Base-by-base conservation (phyloP, 2,888 invertebrate genomes). In the Chirona hameri region DNA sequence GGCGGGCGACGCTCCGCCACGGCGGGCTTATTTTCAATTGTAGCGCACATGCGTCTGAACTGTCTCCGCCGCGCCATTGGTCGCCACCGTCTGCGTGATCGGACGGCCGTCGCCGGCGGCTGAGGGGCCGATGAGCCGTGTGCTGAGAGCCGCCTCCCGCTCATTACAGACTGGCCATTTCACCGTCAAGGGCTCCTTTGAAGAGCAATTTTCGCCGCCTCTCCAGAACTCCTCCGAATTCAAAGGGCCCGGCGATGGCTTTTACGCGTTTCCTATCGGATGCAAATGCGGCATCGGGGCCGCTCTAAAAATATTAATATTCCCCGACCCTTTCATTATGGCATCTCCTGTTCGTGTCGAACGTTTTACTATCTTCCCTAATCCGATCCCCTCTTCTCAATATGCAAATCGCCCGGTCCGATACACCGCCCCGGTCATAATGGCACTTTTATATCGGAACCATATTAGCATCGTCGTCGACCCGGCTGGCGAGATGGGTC, bases 191-290 rank as follows among this genome's bases (percentile, higher is more conserved):
- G 76, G 76, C 76, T 24, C 39, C 46, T 24, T 46, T 76, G 39
- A 76, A 76, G 76, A 76, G 76, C 76, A 76, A 76, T 76, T 76
- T 46, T 46, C 76, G 24, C 5, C 76, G 76, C 76, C 76, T 76
- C 76, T 76, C 46, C 76, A 76, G 76, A 76, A 76, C 76, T 76
- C 76, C 27, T 76, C 46, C 76, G 76, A 76, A 76, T 76, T 76
- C 76, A 46, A 46, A 76, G 76, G 39, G 46, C 24, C 76, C 39
- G 21, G 27, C 21, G 76, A 76, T 46, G 46, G 76, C 76, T 76
- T 76, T 76, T 76, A 76, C 76, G 76, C 76, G 76, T 76, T 76
- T 76, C 76, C 76, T 76, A 76, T 76, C 76, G 76, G 76, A 76
- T 76, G 76, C 76, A 76, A 76, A 76, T 76, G 46, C 46, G 46